A percentile compares a stretch with the other conserved stretches of the same genome.
Conservation (phyloP, 2,888 invertebrate species). For the Chaetogeoica ovagalla region DNA sequence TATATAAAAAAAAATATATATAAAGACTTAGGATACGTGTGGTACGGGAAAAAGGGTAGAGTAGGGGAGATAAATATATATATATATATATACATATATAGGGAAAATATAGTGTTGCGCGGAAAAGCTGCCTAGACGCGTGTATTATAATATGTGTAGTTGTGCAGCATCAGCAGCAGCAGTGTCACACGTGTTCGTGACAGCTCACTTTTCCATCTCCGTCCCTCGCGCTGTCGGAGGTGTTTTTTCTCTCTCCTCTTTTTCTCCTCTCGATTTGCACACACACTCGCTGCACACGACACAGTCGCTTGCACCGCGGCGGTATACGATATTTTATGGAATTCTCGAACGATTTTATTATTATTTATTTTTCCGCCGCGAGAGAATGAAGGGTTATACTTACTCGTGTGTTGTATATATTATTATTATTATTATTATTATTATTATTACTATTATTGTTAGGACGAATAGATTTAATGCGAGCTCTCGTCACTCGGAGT, state of each 20-base stretch:
- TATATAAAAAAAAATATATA: not conserved
- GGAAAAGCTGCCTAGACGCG: constrained; percentile 46
- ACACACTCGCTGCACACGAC: constrained; percentile 12
- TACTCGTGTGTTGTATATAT: not conserved
- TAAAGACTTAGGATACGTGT: not conserved
- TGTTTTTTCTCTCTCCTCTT: constrained; percentile 1
- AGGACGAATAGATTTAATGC: too few species aligned
- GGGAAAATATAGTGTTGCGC: constrained; percentile 38
- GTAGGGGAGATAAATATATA: not conserved
- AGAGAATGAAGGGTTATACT: constrained; percentile 14
- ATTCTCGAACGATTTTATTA: constrained; percentile 44
- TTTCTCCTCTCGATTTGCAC: too few species aligned
- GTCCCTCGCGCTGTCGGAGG: not conserved
- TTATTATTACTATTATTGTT: too few species aligned
- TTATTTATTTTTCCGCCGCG: not conserved
- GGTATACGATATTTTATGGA: constrained; percentile 52
- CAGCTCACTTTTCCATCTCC: constrained; percentile 40
- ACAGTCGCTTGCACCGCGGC: constrained; percentile 24
- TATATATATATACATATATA: not conserved
- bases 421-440: too few species aligned
- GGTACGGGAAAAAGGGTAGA: not conserved
- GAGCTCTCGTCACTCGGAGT: too few species aligned
- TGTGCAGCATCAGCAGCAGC: not conserved
- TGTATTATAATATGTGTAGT: constrained; percentile 28
- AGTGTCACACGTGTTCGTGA: constrained; percentile 51